Conservation (phyloP, 2,113 vertebrate species). For the Chiloscyllium plagiosum region DNA sequence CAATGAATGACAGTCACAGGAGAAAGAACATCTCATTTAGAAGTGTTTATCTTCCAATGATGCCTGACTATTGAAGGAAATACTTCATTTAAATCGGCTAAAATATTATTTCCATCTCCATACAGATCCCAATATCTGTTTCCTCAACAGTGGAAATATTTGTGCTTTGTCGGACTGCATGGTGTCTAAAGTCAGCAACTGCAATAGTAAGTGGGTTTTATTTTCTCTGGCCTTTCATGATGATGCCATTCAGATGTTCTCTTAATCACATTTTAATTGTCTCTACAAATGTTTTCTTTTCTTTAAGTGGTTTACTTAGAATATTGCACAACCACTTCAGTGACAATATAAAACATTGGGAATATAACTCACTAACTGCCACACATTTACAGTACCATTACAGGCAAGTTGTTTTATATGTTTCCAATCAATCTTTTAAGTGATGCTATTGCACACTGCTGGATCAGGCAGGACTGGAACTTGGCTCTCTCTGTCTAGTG, state of each 20-base stretch:
- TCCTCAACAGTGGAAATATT: background rate
- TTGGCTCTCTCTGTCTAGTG: too few species aligned
- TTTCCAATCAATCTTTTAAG: too few species aligned
- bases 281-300: background rate
- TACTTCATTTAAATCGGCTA: background rate
- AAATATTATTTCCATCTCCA: background rate
- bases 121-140: conserved; percentile 1
- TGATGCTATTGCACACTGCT: too few species aligned
- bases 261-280: background rate
- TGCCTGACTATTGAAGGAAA: background rate
- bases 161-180: background rate
- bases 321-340: background rate
- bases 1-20: too few species aligned
- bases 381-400: background rate
- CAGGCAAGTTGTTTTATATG: background rate
- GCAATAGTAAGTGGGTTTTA: background rate
- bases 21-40: background rate
- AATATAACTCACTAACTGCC: background rate
- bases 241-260: background rate
- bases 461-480: too few species aligned
- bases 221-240: background rate
- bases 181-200: background rate
- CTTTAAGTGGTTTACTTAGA: background rate
- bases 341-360: too few species aligned
- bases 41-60: background rate